phyloP scores from a whole-genome alignment of 2,888 invertebrate genomes.

The Oxytorus armatus region DNA sequence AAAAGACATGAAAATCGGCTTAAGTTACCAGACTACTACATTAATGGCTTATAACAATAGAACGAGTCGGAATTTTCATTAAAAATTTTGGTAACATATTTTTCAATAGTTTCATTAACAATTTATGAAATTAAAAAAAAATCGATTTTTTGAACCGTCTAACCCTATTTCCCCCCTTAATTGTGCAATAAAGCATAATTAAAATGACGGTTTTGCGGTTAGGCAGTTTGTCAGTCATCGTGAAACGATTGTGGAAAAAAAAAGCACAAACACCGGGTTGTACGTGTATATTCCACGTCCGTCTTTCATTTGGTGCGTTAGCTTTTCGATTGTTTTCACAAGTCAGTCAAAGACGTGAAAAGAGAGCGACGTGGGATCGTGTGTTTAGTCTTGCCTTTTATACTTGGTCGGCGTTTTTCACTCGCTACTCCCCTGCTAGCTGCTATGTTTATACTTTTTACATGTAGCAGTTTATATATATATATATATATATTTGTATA shows the following conservation, averaged over 20 bases:
- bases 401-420: conserved; percentile 30
- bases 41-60: too few relatives aligned
- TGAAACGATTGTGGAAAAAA: too few relatives aligned
- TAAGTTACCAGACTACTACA: too few relatives aligned
- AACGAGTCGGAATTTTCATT: too few relatives aligned
- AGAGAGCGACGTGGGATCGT: conserved; percentile 15
- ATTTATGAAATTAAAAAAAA: too few relatives aligned
- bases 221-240: conserved; percentile 34
- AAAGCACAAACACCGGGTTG: conserved; percentile 29
- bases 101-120: too few relatives aligned
- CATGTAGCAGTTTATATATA: not conserved
- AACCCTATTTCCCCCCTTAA: too few relatives aligned
- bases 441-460: conserved; percentile 8
- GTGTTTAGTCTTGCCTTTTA: conserved; percentile 58
- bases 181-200: not conserved
- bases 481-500: not conserved
- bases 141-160: too few relatives aligned
- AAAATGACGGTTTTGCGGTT: not conserved
- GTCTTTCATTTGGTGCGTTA: conserved; percentile 32
- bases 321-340: conserved; percentile 68
- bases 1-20: too few relatives aligned
- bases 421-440: conserved; percentile 20
- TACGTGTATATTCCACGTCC: too few relatives aligned
- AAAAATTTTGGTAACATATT: too few relatives aligned
- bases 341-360: conserved; percentile 63